Percentiles rank a stretch among this genome's conserved stretches.
Conservation (phyloP, 2,888 invertebrate genomes). For the Himalopsyche kuldschensis region DNA sequence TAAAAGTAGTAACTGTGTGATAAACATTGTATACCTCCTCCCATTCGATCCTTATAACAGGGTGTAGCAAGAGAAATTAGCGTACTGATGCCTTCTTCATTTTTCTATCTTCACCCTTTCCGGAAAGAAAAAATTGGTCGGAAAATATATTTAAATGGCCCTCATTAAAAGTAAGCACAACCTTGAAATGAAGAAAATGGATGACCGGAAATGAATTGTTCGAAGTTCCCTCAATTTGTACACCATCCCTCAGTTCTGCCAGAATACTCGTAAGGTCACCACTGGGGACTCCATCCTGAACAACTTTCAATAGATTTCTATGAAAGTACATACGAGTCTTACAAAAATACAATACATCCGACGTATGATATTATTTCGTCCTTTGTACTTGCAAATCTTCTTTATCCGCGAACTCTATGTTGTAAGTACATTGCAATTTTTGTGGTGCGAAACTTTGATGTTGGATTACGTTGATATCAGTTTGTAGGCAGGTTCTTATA, state of each 20-base stretch:
- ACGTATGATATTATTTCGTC: not conserved
- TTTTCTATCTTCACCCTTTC: too few species aligned
- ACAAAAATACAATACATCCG: slow-evolving; percentile 6
- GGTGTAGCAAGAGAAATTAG: too few species aligned
- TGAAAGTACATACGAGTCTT: slow-evolving; percentile 5
- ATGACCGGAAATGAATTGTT: not conserved
- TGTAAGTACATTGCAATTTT: not conserved
- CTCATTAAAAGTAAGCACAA: too few species aligned
- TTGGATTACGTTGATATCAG: not conserved
- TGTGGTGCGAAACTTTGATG: not conserved
- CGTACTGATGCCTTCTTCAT: too few species aligned
- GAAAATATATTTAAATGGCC: too few species aligned
- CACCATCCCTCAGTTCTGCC: not conserved
- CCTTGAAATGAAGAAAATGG: too few species aligned
- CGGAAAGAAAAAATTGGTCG: too few species aligned
- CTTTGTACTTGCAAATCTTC: not conserved
- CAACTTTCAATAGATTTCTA: slow-evolving; percentile 26
- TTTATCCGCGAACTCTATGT: not conserved
- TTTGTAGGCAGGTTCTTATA: not conserved
- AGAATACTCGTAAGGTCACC: not conserved
- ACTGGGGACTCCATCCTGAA: slow-evolving; percentile 10
- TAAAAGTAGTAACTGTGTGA: too few species aligned
- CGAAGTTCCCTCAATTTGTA: not conserved
- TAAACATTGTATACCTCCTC: too few species aligned
- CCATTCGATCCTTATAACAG: too few species aligned